These are phyloP conservation scores for Drosophila prosaltans DNA, from an alignment of 1,140 invertebrate genomes.

Conservation along the genomic window DNA sequence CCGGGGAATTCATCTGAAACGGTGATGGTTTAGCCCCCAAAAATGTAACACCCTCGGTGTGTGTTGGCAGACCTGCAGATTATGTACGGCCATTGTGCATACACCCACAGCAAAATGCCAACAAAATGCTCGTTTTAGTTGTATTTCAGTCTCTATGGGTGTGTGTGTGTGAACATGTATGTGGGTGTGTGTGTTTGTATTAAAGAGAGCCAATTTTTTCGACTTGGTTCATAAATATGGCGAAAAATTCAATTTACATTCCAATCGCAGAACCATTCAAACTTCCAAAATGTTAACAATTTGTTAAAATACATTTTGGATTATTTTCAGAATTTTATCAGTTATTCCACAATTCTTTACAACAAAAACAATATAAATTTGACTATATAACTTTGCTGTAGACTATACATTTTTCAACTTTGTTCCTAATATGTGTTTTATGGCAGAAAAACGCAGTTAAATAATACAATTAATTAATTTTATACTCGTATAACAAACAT, in stretches of 20 bases:
- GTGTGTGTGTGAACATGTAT: conserved; percentile 25
- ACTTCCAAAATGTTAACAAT: too few species aligned
- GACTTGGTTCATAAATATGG: neutral
- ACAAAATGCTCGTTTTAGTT: conserved; percentile 43
- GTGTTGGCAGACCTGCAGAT: neutral
- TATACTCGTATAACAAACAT: neutral
- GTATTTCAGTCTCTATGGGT: too few species aligned
- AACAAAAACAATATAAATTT: too few species aligned
- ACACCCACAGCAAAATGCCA: conserved; percentile 34
- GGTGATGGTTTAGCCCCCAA: conserved; percentile 12
- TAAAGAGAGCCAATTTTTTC: conserved; percentile 65
- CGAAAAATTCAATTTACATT: neutral
- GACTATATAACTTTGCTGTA: too few species aligned
- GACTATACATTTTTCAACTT: neutral
- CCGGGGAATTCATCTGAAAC: conserved; percentile 8
- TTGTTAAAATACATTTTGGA: too few species aligned
- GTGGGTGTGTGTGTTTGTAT: conserved; percentile 52
- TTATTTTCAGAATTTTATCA: too few species aligned
- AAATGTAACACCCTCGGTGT: conserved; percentile 11
- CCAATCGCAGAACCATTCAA: neutral
- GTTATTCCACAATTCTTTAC: too few species aligned
- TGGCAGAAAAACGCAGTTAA: neutral
- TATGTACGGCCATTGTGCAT: conserved; percentile 7
- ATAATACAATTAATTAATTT: neutral
- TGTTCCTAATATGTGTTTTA: neutral